These are phyloP conservation scores for Clitarchus hookeri DNA, from an alignment of 2,888 invertebrate species.

Conservation along the genomic window DNA sequence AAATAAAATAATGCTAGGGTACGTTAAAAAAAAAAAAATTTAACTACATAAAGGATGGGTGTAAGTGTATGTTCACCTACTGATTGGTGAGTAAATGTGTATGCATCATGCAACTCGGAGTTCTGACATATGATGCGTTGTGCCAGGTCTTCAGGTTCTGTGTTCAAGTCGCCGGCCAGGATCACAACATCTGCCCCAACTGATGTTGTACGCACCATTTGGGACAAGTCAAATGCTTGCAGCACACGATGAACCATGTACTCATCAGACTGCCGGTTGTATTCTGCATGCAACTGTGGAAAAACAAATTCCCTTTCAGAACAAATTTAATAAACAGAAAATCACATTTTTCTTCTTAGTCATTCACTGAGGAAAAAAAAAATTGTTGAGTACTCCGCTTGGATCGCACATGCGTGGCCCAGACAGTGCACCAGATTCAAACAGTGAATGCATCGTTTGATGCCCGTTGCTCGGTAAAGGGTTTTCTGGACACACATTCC, in stretches of 20 bases:
- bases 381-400: no score
- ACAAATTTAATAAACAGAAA: no score
- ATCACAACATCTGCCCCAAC: slow-evolving; percentile 79
- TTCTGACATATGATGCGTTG: slow-evolving; percentile 57
- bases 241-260: slow-evolving; percentile 91
- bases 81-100: slow-evolving; percentile 35
- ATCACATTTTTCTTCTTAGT: no score
- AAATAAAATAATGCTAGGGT: no score
- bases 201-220: slow-evolving; percentile 87
- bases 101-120: slow-evolving; percentile 46
- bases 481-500: no score
- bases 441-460: no score
- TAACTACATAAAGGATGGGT: background rate
- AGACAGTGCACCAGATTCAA: no score
- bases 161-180: slow-evolving; percentile 93
- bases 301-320: background rate
- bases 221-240: slow-evolving; percentile 93
- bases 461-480: no score
- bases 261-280: slow-evolving; percentile 79
- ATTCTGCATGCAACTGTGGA: slow-evolving; percentile 91
- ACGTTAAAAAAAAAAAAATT: no score
- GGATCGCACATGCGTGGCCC: no score
- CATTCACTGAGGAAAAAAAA: no score
- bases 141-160: slow-evolving; percentile 83
- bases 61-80: slow-evolving; percentile 18